Percentiles rank a stretch among this genome's conserved stretches.
phyloP scores from a whole-genome alignment of 2,888 invertebrate genomes.

The Lysandra bellargus region DNA sequence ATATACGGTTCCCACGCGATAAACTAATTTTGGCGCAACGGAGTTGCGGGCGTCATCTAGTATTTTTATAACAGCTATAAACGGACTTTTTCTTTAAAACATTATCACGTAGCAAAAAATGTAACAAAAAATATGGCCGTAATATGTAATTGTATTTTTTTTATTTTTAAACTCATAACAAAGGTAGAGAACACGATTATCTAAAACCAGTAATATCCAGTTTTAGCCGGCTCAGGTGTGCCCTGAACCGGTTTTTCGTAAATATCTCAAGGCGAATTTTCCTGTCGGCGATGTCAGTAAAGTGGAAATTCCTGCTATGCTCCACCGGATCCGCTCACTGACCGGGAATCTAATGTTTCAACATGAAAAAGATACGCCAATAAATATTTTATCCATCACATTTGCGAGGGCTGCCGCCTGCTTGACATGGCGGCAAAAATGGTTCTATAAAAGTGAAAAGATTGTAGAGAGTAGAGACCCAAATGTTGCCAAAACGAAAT shows the following conservation, averaged over 20 bases:
- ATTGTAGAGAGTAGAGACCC: neutral
- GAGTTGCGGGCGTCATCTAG: no score
- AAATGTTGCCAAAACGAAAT: neutral
- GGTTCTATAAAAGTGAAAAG: neutral
- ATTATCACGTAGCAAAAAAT: neutral
- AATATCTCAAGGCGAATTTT: slow-evolving; percentile 51
- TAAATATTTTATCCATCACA: slow-evolving; percentile 51
- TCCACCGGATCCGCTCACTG: slow-evolving; percentile 53
- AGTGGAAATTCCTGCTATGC: slow-evolving; percentile 64
- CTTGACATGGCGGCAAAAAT: neutral
- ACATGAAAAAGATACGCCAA: slow-evolving; percentile 57
- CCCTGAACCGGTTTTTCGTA: slow-evolving; percentile 34
- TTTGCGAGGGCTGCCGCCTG: slow-evolving; percentile 36
- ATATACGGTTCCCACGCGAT: no score
- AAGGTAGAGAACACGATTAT: neutral
- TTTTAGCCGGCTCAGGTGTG: neutral
- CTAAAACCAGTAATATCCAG: slow-evolving; percentile 7
- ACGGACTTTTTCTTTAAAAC: neutral
- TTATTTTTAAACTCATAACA: neutral
- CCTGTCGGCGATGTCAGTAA: slow-evolving; percentile 52
- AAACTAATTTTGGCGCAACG: no score
- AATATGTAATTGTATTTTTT: neutral
- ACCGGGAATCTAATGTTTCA: slow-evolving; percentile 55
- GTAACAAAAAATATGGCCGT: neutral
- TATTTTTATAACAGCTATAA: no score